These are phyloP conservation scores for Sinonovacula constricta DNA, from an alignment of 1,140 invertebrate species.

Conservation along the genomic window DNA sequence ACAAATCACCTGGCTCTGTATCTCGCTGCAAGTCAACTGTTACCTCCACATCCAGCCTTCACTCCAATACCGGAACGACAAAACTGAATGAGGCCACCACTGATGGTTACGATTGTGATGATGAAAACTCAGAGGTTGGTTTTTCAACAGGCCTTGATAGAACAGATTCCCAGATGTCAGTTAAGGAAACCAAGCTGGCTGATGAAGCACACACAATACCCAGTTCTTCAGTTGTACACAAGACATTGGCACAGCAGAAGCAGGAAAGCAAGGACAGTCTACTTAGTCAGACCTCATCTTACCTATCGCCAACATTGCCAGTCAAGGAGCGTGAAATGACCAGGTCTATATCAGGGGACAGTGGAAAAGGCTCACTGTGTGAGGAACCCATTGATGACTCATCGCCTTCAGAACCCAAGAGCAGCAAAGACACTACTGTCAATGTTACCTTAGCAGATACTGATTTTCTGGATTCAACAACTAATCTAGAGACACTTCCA, in stretches of 20 bases:
- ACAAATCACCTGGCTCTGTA: constrained; percentile 37
- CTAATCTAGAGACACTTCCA: background rate
- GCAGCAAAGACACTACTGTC: background rate
- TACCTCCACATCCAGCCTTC: constrained; percentile 1
- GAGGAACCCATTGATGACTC: constrained; percentile 50
- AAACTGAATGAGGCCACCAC: constrained; percentile 1
- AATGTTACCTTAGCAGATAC: background rate
- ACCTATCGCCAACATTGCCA: constrained; percentile 19
- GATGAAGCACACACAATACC: too few species aligned
- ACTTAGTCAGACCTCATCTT: constrained; percentile 55
- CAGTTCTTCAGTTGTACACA: too few species aligned
- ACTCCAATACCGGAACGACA: background rate
- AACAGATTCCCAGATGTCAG: background rate
- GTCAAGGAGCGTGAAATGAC: constrained; percentile 52
- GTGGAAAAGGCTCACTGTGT: constrained; percentile 67
- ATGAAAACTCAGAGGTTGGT: constrained; percentile 60
- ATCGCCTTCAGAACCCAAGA: background rate
- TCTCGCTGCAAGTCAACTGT: constrained; percentile 18
- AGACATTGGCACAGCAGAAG: constrained; percentile 36
- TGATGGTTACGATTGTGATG: constrained; percentile 50
- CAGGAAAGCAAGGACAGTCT: constrained; percentile 68
- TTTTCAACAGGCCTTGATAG: constrained; percentile 61
- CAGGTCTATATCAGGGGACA: constrained; percentile 63
- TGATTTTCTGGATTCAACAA: background rate
- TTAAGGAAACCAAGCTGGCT: background rate